Evolutionary conservation across 2,797 vertebrate genomes (phyloP).

Genomic region (Molossus molossus): DNA sequence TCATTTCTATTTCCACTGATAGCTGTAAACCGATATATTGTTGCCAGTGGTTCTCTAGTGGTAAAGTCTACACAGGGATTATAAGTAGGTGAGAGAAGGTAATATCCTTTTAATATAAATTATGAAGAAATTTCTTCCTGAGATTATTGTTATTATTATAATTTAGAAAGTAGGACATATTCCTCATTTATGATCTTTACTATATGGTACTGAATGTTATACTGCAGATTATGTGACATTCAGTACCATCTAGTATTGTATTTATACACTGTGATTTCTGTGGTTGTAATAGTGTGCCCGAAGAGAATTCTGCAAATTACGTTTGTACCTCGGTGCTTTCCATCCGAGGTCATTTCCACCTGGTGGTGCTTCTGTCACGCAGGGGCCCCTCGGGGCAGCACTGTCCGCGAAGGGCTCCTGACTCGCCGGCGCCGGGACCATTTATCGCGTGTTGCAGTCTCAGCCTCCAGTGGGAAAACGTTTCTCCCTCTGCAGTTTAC

Average conservation of each 20-base stretch:
- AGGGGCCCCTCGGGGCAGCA: background rate
- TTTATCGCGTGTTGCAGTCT: background rate
- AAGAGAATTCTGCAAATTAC: background rate
- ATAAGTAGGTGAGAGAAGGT: slow-evolving; percentile 3
- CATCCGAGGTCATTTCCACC: fast-evolving
- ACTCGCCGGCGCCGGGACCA: background rate
- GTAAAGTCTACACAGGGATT: slow-evolving; percentile 58
- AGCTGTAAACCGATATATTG: slow-evolving; percentile 33
- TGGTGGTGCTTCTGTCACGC: fast-evolving
- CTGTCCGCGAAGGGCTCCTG: background rate
- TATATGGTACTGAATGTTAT: background rate
- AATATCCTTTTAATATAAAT: background rate
- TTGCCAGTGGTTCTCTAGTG: background rate
- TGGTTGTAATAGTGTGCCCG: background rate
- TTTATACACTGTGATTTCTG: background rate
- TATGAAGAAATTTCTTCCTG: slow-evolving; percentile 64
- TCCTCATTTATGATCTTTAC: slow-evolving; percentile 10
- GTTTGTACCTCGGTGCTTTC: background rate
- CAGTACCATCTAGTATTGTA: background rate
- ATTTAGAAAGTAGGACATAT: background rate
- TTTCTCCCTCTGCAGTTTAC: background rate
- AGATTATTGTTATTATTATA: background rate
- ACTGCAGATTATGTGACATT: background rate
- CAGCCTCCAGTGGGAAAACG: background rate
- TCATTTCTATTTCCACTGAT: slow-evolving; percentile 52